Conservation (phyloP, 2,888 invertebrate genomes). For the Macrophya alboannulata region DNA sequence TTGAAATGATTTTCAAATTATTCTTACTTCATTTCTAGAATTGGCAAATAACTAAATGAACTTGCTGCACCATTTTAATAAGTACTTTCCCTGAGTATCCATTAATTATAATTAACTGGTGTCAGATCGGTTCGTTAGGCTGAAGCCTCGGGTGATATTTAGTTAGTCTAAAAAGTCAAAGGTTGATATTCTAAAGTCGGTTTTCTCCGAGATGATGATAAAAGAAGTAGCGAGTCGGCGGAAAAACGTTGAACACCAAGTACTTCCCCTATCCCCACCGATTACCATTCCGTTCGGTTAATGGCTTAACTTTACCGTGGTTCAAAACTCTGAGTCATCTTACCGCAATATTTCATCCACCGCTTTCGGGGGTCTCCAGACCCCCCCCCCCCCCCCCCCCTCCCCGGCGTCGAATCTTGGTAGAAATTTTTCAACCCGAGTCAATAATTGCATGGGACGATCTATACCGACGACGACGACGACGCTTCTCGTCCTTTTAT, state of each 20-base stretch:
- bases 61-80: neutral
- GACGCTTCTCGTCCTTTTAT: neutral
- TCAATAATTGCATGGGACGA: conserved; percentile 50
- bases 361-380: neutral
- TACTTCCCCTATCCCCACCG: neutral
- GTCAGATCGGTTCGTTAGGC: neutral
- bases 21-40: neutral
- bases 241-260: conserved; percentile 36
- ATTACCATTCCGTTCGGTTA: conserved; percentile 32
- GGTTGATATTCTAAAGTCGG: neutral
- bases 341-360: conserved; percentile 51
- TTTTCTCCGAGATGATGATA: neutral
- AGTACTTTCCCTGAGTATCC: neutral
- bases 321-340: conserved; percentile 53
- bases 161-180: neutral
- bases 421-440: conserved; percentile 45
- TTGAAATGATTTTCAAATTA: neutral
- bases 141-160: neutral
- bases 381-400: neutral
- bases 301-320: conserved; percentile 46
- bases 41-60: neutral
- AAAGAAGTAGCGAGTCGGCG: conserved; percentile 50
- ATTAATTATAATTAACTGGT: neutral
- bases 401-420: neutral
- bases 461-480: neutral